Evolutionary conservation across 2,113 vertebrate genomes (phyloP).

Genomic region (Semnornis frantzii): DNA sequence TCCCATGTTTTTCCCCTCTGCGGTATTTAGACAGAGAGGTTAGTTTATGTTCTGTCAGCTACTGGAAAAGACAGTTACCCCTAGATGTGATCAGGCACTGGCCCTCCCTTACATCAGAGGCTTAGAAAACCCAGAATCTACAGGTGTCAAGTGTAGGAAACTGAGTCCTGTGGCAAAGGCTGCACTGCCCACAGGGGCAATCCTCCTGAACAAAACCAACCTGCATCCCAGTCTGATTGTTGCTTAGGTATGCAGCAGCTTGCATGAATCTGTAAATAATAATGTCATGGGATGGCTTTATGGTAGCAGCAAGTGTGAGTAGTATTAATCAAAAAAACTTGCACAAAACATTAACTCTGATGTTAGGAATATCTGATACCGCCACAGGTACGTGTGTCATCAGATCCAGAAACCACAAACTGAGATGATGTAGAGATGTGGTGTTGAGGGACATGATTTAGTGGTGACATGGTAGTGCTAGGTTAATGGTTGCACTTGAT

Average conservation of each 20-base stretch:
- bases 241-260: not conserved
- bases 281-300: not conserved
- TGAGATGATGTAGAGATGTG: not conserved
- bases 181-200: not conserved
- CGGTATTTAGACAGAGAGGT: not conserved
- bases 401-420: not conserved
- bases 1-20: not conserved
- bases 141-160: not conserved
- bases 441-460: no score
- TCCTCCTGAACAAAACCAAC: not conserved
- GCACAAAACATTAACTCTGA: not conserved
- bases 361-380: not conserved
- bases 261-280: not conserved
- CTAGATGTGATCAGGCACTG: rapidly evolving
- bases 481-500: no score
- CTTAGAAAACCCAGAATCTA: not conserved
- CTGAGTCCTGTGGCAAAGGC: not conserved
- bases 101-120: not conserved
- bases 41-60: not conserved
- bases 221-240: not conserved
- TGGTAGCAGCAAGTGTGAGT: not conserved
- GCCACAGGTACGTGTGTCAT: not conserved
- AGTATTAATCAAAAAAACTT: not conserved
- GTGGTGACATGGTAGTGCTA: no score
- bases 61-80: not conserved